Evolutionary conservation across 2,113 vertebrate species (phyloP), one percentile per base, ranked within the genome.

Genomic region (Labeo rohita): DNA sequence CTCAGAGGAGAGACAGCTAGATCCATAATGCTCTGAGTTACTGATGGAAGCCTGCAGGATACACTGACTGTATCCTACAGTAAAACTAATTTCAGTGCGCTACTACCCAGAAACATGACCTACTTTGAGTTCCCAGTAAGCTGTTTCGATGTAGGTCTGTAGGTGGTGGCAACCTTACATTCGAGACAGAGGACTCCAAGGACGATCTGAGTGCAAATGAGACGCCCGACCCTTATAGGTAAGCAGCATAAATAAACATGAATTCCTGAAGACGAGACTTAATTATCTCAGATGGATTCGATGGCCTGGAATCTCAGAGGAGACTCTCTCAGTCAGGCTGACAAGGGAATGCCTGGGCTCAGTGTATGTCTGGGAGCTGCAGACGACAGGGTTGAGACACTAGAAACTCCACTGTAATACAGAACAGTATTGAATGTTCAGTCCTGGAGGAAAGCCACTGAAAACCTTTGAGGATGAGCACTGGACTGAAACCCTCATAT

Each of bases 61-160:
- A 70, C 65, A 70, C 79, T 9, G 28, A 70, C 79, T 9, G 28
- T 21, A 43, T 54, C 54, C 45, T 45, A 80, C 83, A 28, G 12
- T 54, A 54, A 87, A 80, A 84, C 61, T 84, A 81, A 89, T 88
- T 87, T 84, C 75, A 36, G 34, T 45, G 23, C 21, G 83, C 87
- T 43, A 66, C 78, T 81, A 86, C 81, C 72, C 18, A 66, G 77
- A 83, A 88, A 87, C 39, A 63, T 88, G 89, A 88, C 89, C 89
- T 90, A 90, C 83, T 90, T 90, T 87, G 12, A 61, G 87, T 54
- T 49, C 61, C 23, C 74, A 28, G 45, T 39, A 47, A 50, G 52
- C 72, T 50, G 18, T 13, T n/a, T n/a, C 63, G 52, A 80, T 70
- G 72, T 79, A 52, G 76, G 75, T 83, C 86, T 87, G 89, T 86